phyloP scores from a whole-genome alignment of 2,888 invertebrate genomes.

The Eristalis arbustorum region DNA sequence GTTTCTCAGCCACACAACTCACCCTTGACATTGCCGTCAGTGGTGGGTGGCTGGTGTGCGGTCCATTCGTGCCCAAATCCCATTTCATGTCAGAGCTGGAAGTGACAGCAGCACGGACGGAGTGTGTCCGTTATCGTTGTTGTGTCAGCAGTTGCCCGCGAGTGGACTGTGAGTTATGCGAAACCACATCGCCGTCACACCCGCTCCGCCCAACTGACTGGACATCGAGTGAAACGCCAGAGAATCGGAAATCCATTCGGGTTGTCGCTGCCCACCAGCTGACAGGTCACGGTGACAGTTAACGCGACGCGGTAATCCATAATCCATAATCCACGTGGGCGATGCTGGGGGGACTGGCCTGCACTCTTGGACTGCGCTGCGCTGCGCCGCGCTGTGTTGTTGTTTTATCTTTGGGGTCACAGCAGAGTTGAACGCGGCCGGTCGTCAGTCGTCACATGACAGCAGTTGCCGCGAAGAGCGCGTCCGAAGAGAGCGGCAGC shows the following conservation, averaged over 20 bases:
- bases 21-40: slow-evolving; percentile 61
- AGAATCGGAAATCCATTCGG: slow-evolving; percentile 13
- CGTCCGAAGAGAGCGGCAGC: not conserved
- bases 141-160: slow-evolving; percentile 59
- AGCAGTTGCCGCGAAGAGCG: too few species aligned
- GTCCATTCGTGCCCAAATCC: not conserved
- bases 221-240: not conserved
- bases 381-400: not conserved
- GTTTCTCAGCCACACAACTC: slow-evolving; percentile 49
- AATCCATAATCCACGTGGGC: slow-evolving; percentile 20
- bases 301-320: slow-evolving; percentile 38
- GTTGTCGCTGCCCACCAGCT: slow-evolving; percentile 21
- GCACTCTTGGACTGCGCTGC: too few species aligned
- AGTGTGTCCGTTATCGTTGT: slow-evolving; percentile 53
- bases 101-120: not conserved
- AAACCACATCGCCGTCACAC: slow-evolving; percentile 22
- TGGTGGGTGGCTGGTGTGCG: not conserved
- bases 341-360: slow-evolving; percentile 7
- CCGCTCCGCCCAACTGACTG: slow-evolving; percentile 1
- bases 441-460: not conserved
- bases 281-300: slow-evolving; percentile 52
- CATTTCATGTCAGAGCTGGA: not conserved
- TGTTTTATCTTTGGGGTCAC: slow-evolving; percentile 22
- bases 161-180: slow-evolving; percentile 9
- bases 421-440: not conserved